These are phyloP conservation scores for Dromococcyx pavoninus DNA, from an alignment of 2,797 vertebrate species.

Conservation along the genomic window DNA sequence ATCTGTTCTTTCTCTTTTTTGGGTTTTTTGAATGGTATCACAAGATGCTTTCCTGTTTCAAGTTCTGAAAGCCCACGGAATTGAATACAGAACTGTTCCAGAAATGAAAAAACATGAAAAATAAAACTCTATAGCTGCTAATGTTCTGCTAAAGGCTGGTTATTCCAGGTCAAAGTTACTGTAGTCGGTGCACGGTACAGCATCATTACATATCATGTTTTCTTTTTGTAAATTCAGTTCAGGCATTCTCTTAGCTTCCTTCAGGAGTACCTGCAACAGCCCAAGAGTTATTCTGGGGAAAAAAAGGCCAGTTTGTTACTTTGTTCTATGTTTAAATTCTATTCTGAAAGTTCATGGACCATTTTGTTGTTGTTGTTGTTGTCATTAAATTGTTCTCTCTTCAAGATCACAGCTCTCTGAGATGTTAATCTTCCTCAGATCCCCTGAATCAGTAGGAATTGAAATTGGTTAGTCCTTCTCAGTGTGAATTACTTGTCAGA, in stretches of 20 bases:
- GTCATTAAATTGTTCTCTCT: not conserved
- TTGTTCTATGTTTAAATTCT: slow-evolving; percentile 9
- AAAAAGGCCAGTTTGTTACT: not conserved
- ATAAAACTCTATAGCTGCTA: slow-evolving; percentile 39
- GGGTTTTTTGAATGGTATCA: not conserved
- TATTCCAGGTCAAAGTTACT: slow-evolving; percentile 12
- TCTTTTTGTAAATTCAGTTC: not conserved
- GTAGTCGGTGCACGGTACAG: not conserved
- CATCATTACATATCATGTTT: not conserved
- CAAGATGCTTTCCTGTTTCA: not conserved
- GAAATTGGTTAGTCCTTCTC: slow-evolving; percentile 14
- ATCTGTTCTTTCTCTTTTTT: not conserved
- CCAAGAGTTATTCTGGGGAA: not conserved
- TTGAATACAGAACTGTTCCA: not conserved
- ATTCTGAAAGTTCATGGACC: not conserved
- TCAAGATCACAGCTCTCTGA: not conserved
- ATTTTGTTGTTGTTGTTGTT: not conserved
- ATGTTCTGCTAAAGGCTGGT: slow-evolving; percentile 44
- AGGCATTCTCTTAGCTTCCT: not conserved
- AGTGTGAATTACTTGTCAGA: not conserved
- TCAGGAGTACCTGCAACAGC: not conserved
- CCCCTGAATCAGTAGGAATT: not conserved
- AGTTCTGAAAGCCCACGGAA: not conserved
- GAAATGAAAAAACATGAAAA: slow-evolving; percentile 32
- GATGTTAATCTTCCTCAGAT: slow-evolving; percentile 3